Evolutionary conservation across 1,140 invertebrate species (phyloP).

Genomic region (Steinernema khuongi): DNA sequence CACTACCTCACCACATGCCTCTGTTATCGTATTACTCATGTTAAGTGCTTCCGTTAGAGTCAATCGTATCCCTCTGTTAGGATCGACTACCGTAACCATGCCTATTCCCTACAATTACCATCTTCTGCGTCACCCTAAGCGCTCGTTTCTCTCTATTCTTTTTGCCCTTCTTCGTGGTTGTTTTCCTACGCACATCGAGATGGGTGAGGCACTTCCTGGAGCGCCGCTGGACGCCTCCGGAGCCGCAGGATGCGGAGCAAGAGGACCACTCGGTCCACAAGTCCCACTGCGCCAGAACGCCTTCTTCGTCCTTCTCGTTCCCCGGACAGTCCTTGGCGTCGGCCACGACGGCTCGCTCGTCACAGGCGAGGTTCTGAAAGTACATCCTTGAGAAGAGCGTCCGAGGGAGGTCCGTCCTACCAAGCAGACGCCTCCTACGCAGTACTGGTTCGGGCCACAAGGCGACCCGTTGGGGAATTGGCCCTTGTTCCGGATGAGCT

Average conservation of each 20-base stretch:
- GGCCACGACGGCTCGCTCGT: slow-evolving; percentile 44
- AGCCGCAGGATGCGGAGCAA: slow-evolving; percentile 72
- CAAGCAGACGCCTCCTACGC: slow-evolving; percentile 52
- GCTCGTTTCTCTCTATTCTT: background rate
- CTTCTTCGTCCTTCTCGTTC: background rate
- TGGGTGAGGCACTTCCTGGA: slow-evolving; percentile 62
- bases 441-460: slow-evolving; percentile 50
- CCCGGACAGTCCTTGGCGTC: slow-evolving; percentile 41
- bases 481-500: slow-evolving; percentile 57
- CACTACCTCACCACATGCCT: too few relatives aligned
- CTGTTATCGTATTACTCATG: too few relatives aligned
- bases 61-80: background rate
- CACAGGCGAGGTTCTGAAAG: slow-evolving; percentile 39
- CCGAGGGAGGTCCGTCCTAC: background rate
- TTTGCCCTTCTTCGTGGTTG: background rate
- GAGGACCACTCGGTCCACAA: slow-evolving; percentile 70
- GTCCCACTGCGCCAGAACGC: slow-evolving; percentile 56
- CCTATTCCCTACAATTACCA: slow-evolving; percentile 6
- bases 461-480: slow-evolving; percentile 58
- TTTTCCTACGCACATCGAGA: slow-evolving; percentile 25
- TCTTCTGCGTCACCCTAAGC: slow-evolving; percentile 8
- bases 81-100: background rate
- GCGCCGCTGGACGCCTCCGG: slow-evolving; percentile 69
- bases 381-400: background rate
- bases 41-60: background rate